Evolutionary conservation across 2,797 vertebrate genomes (phyloP), one percentile per base, ranked within the genome.

Genomic region (Denticeps clupeoides): DNA sequence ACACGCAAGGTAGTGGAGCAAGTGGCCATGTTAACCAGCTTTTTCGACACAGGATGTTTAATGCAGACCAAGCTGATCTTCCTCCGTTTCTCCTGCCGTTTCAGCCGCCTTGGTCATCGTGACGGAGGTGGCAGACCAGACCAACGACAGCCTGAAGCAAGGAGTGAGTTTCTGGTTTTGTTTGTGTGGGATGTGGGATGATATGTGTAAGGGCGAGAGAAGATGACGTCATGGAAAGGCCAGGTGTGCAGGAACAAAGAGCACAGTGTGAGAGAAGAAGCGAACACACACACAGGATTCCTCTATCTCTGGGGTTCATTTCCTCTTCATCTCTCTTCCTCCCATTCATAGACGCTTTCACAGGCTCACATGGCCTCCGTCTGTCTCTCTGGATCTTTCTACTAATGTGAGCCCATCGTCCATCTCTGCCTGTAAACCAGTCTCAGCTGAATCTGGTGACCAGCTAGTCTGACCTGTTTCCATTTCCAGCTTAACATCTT

Each of bases 1-100:
- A 84, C 68, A 96, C 93, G 5, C 93, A 97, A 80, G 93, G 94
- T 97, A 81, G 81, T 50, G 32, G n/a, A n/a, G n/a, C n/a, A n/a
- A n/a, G n/a, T n/a, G n/a, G n/a, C n/a, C n/a, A n/a, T n/a, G n/a
- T n/a, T n/a, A n/a, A n/a, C n/a, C n/a, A n/a, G n/a, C n/a, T n/a
- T n/a, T n/a, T n/a, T n/a, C n/a, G n/a, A n/a, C n/a, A n/a, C n/a
- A n/a, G n/a, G n/a, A n/a, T n/a, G n/a, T n/a, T n/a, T n/a, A n/a
- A n/a, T n/a, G n/a, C n/a, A n/a, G n/a, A n/a, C n/a, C n/a, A n/a
- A n/a, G n/a, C n/a, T n/a, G n/a, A n/a, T 28, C 22, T 32, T 35
- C 29, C 23, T 29, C 38, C 9, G 28, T 27, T 11, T 42, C 63
- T 72, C 19, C 42, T 58, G 45, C 45, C 49, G 13, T 58, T 56